Percentiles rank a stretch among this genome's conserved stretches.
Conservation (phyloP, 2,888 invertebrate species). For the Pammene aurita region DNA sequence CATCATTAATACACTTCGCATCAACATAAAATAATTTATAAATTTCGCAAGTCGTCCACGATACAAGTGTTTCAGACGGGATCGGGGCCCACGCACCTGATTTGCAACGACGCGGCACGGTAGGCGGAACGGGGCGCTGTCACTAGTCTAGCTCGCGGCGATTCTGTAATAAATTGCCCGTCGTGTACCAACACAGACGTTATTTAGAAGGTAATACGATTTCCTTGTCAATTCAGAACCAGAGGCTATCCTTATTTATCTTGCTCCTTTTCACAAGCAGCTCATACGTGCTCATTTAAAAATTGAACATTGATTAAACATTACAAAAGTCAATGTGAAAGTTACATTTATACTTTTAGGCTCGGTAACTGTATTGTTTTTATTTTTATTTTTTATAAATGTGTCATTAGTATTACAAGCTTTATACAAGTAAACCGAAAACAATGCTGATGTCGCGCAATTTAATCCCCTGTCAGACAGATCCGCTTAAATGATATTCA, state of each 20-base stretch:
- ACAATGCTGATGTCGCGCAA: neutral
- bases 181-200: constrained; percentile 27
- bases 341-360: no score
- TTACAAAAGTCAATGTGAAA: no score
- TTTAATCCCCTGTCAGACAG: constrained; percentile 24
- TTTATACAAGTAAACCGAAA: neutral
- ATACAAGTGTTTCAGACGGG: constrained; percentile 64
- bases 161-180: constrained; percentile 42
- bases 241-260: constrained; percentile 21
- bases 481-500: constrained; percentile 26
- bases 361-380: no score
- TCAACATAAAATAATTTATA: constrained; percentile 59
- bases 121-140: constrained; percentile 63
- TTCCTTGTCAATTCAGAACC: constrained; percentile 26
- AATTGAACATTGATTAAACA: neutral
- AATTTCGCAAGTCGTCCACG: constrained; percentile 63
- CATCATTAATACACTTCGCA: constrained; percentile 70
- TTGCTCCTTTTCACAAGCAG: neutral
- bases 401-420: no score
- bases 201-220: constrained; percentile 28
- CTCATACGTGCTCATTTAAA: neutral
- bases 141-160: constrained; percentile 47
- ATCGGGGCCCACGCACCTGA: constrained; percentile 77
- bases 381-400: no score
- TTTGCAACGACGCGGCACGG: constrained; percentile 67